Evolutionary conservation across 2,888 invertebrate species (phyloP).

Genomic region (Drosophila putrida): DNA sequence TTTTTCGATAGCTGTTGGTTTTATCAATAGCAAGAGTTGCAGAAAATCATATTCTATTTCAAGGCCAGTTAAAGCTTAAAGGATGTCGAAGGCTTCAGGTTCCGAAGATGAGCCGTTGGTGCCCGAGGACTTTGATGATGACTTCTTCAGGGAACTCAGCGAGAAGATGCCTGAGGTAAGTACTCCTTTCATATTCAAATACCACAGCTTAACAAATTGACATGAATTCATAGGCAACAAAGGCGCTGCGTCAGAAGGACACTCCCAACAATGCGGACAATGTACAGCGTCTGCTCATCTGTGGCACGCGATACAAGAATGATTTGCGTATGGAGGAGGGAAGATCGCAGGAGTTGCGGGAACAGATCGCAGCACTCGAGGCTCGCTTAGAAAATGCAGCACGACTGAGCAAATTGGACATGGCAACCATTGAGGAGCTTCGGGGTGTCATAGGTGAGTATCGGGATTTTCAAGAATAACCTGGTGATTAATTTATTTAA

Average conservation of each 20-base stretch:
- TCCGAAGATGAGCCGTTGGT: constrained; percentile 85
- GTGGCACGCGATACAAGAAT: constrained; percentile 80
- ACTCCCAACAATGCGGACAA: constrained; percentile 84
- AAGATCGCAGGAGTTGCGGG: constrained; percentile 73
- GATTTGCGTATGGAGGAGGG: constrained; percentile 76
- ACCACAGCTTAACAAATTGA: not conserved
- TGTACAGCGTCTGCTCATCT: constrained; percentile 83
- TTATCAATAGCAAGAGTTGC: constrained; percentile 57
- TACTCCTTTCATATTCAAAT: no score
- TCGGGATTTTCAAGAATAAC: no score
- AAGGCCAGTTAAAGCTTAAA: not conserved
- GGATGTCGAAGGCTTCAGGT: constrained; percentile 82
- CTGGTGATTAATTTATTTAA: no score
- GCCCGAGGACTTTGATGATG: constrained; percentile 84
- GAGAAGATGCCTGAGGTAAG: constrained; percentile 81
- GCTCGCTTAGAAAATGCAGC: constrained; percentile 73
- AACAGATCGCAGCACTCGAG: constrained; percentile 71
- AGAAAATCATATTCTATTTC: not conserved
- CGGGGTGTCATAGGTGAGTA: constrained; percentile 82
- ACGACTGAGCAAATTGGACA: constrained; percentile 79
- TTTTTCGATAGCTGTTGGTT: constrained; percentile 32
- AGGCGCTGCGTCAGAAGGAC: constrained; percentile 83
- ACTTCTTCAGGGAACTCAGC: constrained; percentile 79
- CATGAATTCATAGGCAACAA: constrained; percentile 70
- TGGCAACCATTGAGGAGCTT: constrained; percentile 83